A percentile compares a stretch with the other conserved stretches of the same genome.
phyloP scores from a whole-genome alignment of 1,140 invertebrate species.

The Sipha flava region DNA sequence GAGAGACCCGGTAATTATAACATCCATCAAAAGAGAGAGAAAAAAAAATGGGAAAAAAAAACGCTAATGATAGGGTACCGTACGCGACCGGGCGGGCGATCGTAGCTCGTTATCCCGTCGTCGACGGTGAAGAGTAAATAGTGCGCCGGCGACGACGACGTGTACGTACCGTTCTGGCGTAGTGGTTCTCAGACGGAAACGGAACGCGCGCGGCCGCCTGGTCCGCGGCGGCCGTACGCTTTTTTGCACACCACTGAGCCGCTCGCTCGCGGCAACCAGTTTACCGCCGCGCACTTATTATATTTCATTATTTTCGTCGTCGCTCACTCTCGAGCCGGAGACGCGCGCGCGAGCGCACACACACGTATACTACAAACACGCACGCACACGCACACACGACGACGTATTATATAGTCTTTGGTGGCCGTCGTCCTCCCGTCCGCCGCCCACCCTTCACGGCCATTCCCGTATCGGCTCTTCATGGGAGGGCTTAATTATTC shows the following conservation, averaged over 20 bases:
- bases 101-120: constrained; percentile 20
- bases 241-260: neutral
- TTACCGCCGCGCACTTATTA: neutral
- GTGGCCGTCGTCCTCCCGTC: neutral
- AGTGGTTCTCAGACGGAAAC: constrained; percentile 3
- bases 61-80: constrained; percentile 29
- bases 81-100: neutral
- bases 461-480: constrained; percentile 30
- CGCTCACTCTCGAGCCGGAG: neutral
- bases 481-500: constrained; percentile 36
- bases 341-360: neutral
- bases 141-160: neutral
- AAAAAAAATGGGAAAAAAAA: neutral
- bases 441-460: constrained; percentile 4
- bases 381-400: neutral
- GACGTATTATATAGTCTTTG: constrained; percentile 12
- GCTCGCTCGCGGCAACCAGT: constrained; percentile 2
- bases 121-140: neutral
- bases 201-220: neutral
- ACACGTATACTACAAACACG: neutral
- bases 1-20: constrained; percentile 31
- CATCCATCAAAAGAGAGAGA: neutral
- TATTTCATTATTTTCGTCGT: neutral
- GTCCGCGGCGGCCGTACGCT: neutral
- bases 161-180: neutral